Evolutionary conservation across 2,888 invertebrate genomes (phyloP).

Genomic region (Thalpophila matura): DNA sequence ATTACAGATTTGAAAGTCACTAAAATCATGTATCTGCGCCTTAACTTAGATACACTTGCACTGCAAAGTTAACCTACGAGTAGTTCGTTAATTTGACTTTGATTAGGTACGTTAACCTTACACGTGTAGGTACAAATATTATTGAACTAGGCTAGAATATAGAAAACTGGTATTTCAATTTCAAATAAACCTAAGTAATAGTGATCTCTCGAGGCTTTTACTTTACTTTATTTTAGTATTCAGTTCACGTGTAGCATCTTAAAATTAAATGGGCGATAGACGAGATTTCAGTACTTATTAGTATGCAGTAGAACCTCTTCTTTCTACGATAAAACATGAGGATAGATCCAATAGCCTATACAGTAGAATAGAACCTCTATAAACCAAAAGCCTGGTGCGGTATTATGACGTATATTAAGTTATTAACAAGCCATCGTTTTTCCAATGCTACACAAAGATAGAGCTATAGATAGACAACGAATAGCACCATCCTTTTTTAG

Average conservation of each 20-base stretch:
- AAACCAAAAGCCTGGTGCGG: too few species aligned
- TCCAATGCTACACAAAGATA: too few species aligned
- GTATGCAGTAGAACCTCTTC: not conserved
- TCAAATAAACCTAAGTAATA: not conserved
- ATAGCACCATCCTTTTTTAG: too few species aligned
- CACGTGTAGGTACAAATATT: not conserved
- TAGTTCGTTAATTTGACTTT: not conserved
- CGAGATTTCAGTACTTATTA: slow-evolving; percentile 2
- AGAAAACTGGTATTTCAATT: slow-evolving; percentile 6
- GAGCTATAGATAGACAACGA: too few species aligned
- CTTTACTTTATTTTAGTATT: slow-evolving; percentile 8
- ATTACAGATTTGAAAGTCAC: too few species aligned
- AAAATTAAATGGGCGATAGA: not conserved
- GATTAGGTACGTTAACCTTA: not conserved
- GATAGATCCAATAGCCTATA: not conserved
- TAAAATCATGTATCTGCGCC: too few species aligned
- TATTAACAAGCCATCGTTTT: too few species aligned
- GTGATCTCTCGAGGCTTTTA: not conserved
- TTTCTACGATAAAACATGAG: not conserved
- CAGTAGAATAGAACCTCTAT: not conserved
- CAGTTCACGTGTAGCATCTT: not conserved
- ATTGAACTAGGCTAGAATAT: not conserved
- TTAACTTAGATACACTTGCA: too few species aligned
- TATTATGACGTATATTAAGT: too few species aligned
- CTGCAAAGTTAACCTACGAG: not conserved